Conservation (phyloP, 2,113 vertebrate species). For the Plotosus lineatus region DNA sequence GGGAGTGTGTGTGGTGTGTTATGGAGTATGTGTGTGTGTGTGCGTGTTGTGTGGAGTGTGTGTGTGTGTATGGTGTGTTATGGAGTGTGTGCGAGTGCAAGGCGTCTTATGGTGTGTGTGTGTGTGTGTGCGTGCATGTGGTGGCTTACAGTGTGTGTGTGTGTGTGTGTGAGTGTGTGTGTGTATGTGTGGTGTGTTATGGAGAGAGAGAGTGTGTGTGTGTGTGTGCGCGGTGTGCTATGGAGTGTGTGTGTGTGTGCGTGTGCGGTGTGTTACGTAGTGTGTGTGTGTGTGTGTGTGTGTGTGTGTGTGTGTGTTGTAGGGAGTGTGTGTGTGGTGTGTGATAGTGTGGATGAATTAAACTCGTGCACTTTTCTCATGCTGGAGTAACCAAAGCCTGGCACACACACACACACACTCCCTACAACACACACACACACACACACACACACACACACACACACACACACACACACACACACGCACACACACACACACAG, state of each 20-base stretch:
- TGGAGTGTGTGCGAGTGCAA: neutral
- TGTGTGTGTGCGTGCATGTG: slow-evolving; percentile 6
- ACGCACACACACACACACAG: too few species aligned
- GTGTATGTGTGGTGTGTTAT: slow-evolving; percentile 2
- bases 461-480: too few species aligned
- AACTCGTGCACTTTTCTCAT: slow-evolving; percentile 17
- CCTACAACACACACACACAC: too few species aligned
- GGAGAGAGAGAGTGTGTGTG: slow-evolving; percentile 1
- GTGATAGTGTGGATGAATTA: neutral
- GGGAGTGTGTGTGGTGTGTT: too few species aligned
- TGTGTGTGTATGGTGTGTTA: neutral
- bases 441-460: too few species aligned
- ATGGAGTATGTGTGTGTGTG: neutral
- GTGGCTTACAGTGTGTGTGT: neutral
- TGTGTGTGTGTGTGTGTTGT: slow-evolving; percentile 12
- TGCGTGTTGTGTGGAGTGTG: slow-evolving; percentile 10
- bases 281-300: slow-evolving; percentile 16
- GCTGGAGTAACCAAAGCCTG: slow-evolving; percentile 22
- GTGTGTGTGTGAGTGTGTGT: slow-evolving; percentile 14
- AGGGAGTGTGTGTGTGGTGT: neutral
- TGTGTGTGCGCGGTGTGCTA: too few species aligned
- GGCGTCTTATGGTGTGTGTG: too few species aligned
- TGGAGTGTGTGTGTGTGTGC: slow-evolving; percentile 18
- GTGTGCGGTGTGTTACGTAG: too few species aligned
- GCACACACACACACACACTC: too few species aligned